Evolutionary conservation across 1,140 invertebrate species (phyloP).

Genomic region (Gryllus bimaculatus): DNA sequence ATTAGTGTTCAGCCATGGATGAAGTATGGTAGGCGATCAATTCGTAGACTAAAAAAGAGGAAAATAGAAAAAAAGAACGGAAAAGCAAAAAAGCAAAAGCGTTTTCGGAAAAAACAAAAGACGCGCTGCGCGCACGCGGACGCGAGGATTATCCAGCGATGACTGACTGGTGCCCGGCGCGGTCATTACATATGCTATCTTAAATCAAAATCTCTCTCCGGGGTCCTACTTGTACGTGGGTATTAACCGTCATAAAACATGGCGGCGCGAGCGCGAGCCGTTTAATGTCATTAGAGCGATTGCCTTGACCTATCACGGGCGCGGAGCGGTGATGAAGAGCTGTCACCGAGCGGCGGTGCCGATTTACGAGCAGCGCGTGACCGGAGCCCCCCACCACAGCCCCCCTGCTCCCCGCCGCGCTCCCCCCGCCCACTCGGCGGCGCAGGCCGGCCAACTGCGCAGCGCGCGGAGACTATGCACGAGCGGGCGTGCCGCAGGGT

Average conservation of each 20-base stretch:
- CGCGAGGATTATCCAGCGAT: neutral
- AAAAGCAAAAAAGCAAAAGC: too few species aligned
- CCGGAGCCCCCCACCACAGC: neutral
- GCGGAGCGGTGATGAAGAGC: constrained; percentile 6
- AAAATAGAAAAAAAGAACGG: neutral
- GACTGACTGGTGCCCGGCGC: neutral
- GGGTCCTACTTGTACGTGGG: neutral
- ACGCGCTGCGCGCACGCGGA: neutral
- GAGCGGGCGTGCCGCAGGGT: too few species aligned
- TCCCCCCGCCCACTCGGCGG: neutral
- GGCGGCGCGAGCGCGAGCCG: neutral
- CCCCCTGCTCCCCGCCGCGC: constrained; percentile 6
- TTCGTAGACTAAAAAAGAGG: neutral
- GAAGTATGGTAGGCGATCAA: constrained; percentile 1
- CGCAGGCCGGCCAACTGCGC: neutral
- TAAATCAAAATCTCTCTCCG: neutral
- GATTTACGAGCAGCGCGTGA: constrained; percentile 14
- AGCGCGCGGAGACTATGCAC: neutral
- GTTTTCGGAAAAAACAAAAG: neutral
- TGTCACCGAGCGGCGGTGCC: constrained; percentile 9
- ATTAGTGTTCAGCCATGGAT: constrained; percentile 4
- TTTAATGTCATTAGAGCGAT: constrained; percentile 11
- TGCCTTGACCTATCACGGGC: constrained; percentile 18
- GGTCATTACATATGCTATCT: neutral
- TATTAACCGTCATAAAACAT: neutral